These are phyloP conservation scores for Stenurella melanura DNA, from an alignment of 2,888 invertebrate species.

Conservation along the genomic window DNA sequence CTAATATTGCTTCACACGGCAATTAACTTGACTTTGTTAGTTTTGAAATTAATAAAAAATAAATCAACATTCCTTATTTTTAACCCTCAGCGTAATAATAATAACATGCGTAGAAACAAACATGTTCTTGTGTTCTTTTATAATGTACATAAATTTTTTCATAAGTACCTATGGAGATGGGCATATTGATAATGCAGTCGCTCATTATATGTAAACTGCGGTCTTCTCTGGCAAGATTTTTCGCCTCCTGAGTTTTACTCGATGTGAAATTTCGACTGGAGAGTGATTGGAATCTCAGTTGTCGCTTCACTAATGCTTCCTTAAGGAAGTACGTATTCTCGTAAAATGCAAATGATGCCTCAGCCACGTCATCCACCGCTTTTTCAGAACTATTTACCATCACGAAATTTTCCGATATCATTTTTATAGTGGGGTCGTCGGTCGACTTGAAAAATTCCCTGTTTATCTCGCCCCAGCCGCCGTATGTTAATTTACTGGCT, in stretches of 20 bases:
- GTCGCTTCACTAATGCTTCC: constrained; percentile 78
- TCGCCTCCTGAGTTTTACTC: constrained; percentile 43
- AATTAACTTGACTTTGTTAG: too few relatives aligned
- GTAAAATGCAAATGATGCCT: constrained; percentile 86
- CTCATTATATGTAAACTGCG: constrained; percentile 86
- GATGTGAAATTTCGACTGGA: constrained; percentile 44
- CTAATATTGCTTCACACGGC: too few relatives aligned
- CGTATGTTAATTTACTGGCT: constrained; percentile 79
- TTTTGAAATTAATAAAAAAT: too few relatives aligned
- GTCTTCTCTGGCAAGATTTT: constrained; percentile 55
- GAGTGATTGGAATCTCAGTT: constrained; percentile 66
- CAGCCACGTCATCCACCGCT: constrained; percentile 81
- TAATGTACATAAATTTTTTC: background rate
- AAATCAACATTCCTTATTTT: too few relatives aligned
- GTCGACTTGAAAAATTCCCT: constrained; percentile 83
- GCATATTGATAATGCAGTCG: constrained; percentile 87
- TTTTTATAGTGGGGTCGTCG: constrained; percentile 79
- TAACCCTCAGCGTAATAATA: too few relatives aligned
- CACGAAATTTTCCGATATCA: constrained; percentile 81
- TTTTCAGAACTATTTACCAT: constrained; percentile 77
- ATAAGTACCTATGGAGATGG: constrained; percentile 78
- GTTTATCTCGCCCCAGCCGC: constrained; percentile 84
- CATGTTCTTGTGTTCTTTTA: too few relatives aligned
- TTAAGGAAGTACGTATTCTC: constrained; percentile 85
- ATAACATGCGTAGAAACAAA: too few relatives aligned